phyloP scores from a whole-genome alignment of 1,140 invertebrate species.

The Hycleus cichorii region DNA sequence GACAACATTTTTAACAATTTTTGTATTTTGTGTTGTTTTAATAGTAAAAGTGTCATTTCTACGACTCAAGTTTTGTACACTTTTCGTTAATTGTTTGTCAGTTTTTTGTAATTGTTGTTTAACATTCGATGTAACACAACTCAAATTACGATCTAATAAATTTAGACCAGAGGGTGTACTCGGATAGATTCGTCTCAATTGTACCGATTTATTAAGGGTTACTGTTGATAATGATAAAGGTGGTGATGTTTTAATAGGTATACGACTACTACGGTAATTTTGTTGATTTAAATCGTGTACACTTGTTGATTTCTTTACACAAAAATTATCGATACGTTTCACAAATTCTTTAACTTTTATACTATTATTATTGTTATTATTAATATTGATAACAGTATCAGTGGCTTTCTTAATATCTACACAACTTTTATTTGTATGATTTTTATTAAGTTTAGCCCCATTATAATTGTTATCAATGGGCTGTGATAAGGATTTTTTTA shows the following conservation, averaged over 20 bases:
- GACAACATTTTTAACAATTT: constrained; percentile 20
- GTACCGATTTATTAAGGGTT: not conserved
- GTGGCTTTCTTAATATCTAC: not conserved
- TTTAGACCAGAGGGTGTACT: constrained; percentile 39
- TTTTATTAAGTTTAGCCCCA: constrained; percentile 24
- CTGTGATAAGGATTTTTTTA: constrained; percentile 43
- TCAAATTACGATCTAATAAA: constrained; percentile 27
- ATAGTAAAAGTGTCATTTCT: not conserved
- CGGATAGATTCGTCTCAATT: constrained; percentile 29
- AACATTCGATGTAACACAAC: constrained; percentile 16
- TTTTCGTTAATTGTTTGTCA: constrained; percentile 19
- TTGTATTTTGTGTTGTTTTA: constrained; percentile 18
- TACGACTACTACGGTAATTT: constrained; percentile 16
- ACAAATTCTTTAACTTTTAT: constrained; percentile 28
- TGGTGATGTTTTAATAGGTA: constrained; percentile 31
- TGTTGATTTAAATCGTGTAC: constrained; percentile 19
- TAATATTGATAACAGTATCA: not conserved
- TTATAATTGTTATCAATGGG: not conserved
- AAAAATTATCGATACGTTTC: not conserved
- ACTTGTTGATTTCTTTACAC: constrained; percentile 15
- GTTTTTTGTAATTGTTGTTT: constrained; percentile 2
- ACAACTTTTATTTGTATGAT: constrained; percentile 8
- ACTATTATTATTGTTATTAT: not conserved
- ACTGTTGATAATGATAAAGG: too few species aligned
- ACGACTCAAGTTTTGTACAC: constrained; percentile 20